Conservation (phyloP, 2,888 invertebrate genomes). For the Drosophila kanekoi region DNA sequence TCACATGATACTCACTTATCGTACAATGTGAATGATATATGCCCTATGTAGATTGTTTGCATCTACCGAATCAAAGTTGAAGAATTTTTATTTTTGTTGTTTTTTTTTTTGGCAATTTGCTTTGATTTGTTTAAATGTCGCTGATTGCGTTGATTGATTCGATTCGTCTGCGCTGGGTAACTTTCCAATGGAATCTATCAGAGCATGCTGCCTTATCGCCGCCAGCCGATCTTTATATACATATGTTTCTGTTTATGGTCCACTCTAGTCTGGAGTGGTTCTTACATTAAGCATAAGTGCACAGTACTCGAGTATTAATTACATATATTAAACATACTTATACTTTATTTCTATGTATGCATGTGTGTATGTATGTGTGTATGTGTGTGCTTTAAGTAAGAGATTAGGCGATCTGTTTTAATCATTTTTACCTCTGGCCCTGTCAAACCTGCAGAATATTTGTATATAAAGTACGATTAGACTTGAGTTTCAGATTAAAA, state of each 20-base stretch:
- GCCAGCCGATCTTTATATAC: constrained; percentile 12
- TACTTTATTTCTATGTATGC: neutral
- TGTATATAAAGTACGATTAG: constrained; percentile 45
- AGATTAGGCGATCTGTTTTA: constrained; percentile 58
- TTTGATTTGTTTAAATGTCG: constrained; percentile 69
- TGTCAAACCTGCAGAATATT: constrained; percentile 35
- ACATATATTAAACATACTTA: constrained; percentile 1
- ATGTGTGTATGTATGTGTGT: neutral
- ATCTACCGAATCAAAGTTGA: constrained; percentile 23
- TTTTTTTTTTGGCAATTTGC: constrained; percentile 55
- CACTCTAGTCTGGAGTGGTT: constrained; percentile 44
- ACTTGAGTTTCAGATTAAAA: constrained; percentile 53
- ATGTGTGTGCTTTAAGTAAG: neutral
- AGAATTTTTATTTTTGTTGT: neutral
- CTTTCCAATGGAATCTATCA: constrained; percentile 54
- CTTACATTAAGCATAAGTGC: constrained; percentile 50
- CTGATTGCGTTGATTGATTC: constrained; percentile 77
- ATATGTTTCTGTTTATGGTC: constrained; percentile 14
- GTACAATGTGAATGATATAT: constrained; percentile 23
- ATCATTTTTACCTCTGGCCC: constrained; percentile 66
- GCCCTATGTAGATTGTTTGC: constrained; percentile 19
- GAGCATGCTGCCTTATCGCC: constrained; percentile 27
- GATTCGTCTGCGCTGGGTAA: constrained; percentile 53
- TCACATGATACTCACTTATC: constrained; percentile 48
- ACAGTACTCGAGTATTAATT: constrained; percentile 16